Evolutionary conservation across 2,888 invertebrate species (phyloP).

Genomic region (Hartigia nigra): DNA sequence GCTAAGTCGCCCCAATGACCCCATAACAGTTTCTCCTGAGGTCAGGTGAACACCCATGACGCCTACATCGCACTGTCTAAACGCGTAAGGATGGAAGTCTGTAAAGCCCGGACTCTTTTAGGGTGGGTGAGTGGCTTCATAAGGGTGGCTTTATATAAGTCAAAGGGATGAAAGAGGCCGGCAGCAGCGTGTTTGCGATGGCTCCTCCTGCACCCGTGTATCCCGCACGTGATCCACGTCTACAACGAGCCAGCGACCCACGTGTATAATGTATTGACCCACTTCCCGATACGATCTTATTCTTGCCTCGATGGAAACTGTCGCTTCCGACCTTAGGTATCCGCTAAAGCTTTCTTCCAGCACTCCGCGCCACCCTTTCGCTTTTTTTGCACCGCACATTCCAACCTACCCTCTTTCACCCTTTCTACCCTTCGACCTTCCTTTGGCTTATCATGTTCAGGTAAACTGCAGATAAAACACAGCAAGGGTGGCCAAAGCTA

Average conservation of each 20-base stretch:
- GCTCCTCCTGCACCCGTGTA: conserved; percentile 35
- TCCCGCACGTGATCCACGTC: conserved; percentile 37
- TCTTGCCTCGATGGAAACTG: conserved; percentile 32
- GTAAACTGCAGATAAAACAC: not conserved
- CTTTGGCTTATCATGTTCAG: not conserved
- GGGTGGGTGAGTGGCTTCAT: not conserved
- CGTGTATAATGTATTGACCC: conserved; percentile 48
- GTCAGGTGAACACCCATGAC: not conserved
- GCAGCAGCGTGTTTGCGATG: not conserved
- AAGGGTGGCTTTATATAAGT: conserved; percentile 4
- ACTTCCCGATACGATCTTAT: conserved; percentile 47
- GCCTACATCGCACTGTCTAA: not conserved
- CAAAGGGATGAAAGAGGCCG: conserved; percentile 14
- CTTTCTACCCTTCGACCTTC: not conserved
- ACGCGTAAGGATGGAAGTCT: not conserved
- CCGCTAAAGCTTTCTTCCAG: not conserved
- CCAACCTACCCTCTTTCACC: not conserved
- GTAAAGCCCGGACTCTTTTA: not conserved
- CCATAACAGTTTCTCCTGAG: not conserved
- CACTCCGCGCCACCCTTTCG: not conserved
- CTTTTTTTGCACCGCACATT: not conserved
- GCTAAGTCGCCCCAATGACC: not conserved
- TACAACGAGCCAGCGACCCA: conserved; percentile 34
- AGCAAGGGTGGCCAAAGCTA: not conserved
- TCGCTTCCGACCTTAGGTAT: not conserved